Evolutionary conservation across 2,888 invertebrate genomes (phyloP).

Genomic region (Himalopsyche kuldschensis): DNA sequence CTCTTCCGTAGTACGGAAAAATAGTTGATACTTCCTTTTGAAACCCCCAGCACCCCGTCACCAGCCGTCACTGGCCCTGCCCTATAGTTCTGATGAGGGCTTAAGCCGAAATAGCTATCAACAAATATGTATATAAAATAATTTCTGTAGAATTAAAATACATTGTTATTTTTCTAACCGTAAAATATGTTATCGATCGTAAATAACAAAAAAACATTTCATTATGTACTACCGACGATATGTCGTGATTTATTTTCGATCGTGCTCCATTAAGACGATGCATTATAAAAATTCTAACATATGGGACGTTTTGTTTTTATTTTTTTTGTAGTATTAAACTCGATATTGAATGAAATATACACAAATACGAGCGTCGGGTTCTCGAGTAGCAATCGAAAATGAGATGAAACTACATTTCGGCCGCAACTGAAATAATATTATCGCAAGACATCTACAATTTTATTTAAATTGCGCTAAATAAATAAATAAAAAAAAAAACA

Average conservation of each 20-base stretch:
- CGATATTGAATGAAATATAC: not conserved
- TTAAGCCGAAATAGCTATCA: too few relatives aligned
- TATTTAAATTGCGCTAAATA: not conserved
- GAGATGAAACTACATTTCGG: not conserved
- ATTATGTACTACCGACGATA: not conserved
- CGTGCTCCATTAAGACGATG: not conserved
- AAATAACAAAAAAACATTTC: too few relatives aligned
- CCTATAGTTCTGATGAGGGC: too few relatives aligned
- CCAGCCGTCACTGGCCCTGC: too few relatives aligned
- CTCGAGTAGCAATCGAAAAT: not conserved
- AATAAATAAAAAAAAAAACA: not conserved
- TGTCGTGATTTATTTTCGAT: too few relatives aligned
- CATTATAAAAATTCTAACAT: not conserved
- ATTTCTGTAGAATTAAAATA: too few relatives aligned
- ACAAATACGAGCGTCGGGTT: not conserved
- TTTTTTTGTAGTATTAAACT: not conserved
- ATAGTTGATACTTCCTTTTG: too few relatives aligned
- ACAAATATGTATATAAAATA: too few relatives aligned
- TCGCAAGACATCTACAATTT: not conserved
- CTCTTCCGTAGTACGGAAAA: too few relatives aligned
- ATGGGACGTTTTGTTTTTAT: not conserved
- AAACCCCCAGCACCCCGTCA: too few relatives aligned
- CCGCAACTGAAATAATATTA: not conserved
- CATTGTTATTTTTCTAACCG: too few relatives aligned
- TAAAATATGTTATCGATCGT: too few relatives aligned